Percentiles rank a stretch among this genome's conserved stretches.
phyloP scores from a whole-genome alignment of 2,888 invertebrate species.

The Halictus ligatus region DNA sequence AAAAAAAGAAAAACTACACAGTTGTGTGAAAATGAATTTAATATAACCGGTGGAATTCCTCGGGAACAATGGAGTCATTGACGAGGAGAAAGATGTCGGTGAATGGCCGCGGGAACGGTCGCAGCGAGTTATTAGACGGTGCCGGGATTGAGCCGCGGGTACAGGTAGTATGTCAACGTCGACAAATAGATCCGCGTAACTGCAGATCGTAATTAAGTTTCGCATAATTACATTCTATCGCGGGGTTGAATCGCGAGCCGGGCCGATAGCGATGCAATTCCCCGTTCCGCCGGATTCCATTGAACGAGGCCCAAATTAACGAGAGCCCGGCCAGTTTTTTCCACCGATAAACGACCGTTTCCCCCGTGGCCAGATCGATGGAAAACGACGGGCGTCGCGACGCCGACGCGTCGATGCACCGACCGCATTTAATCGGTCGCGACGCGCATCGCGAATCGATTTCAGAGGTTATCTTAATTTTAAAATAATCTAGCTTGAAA shows the following conservation, averaged over 20 bases:
- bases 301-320: constrained; percentile 35
- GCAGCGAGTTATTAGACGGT: constrained; percentile 40
- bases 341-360: constrained; percentile 8
- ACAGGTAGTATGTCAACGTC: constrained; percentile 27
- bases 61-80: not conserved
- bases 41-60: not conserved
- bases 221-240: constrained; percentile 55
- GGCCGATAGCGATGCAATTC: constrained; percentile 44
- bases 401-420: not conserved
- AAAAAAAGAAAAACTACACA: not conserved
- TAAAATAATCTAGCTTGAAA: too few species aligned
- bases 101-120: constrained; percentile 14
- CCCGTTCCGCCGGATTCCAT: constrained; percentile 4
- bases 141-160: not conserved
- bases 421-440: not conserved
- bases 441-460: not conserved
- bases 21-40: not conserved
- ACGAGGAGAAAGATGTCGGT: not conserved
- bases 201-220: constrained; percentile 64
- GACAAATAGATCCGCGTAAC: constrained; percentile 54
- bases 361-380: constrained; percentile 1
- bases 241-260: constrained; percentile 35
- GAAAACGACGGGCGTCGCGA: constrained; percentile 8
- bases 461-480: too few species aligned
- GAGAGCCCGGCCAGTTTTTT: constrained; percentile 32